Evolutionary conservation across 2,888 invertebrate genomes (phyloP), one percentile per base, ranked within the genome.

Genomic region (Lomographa bimaculata): DNA sequence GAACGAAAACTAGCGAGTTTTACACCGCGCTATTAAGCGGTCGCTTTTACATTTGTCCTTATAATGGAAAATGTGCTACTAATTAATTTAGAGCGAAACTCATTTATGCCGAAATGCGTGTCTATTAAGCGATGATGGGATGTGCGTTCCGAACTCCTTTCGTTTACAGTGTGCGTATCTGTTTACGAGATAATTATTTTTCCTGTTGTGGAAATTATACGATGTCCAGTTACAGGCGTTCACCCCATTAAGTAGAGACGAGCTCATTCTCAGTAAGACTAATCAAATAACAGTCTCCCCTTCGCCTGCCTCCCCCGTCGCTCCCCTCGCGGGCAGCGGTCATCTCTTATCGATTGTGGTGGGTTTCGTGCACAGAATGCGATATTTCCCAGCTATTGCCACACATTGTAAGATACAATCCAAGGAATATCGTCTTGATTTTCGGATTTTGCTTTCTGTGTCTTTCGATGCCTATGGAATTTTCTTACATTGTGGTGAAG

Each of bases 311-410:
- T 67, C 64, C 59, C 41, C 43, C 24, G 57, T 57, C 60, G 64
- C 73, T 62, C 74, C 83, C 71, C 79, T 83, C 82, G 84, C 79
- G 82, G 81, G 85, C 79, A 80, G 89, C 86, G 86, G 86, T 86
- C 87, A 87, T 89, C 89, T 89, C 86, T 85, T 89, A 89, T 89
- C 89, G 89, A 89, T 89, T 89, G 87, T 87, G 89, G 87, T 81
- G 85, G 85, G 86, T 85, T 85, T 86, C 87, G 86, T 89, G 86
- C 83, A 86, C 82, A 79, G 89, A 89, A 87, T 87, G 86, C 74
- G 79, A 87, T 87, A 86, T 85, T 86, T 82, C 80, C 79, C 77
- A 80, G 75, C 77, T 76, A 76, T 71, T 67, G 72, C 73, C 78
- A 72, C 74, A 76, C 64, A 68, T 60, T 68, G 71, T 66, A 62